These are phyloP conservation scores for Thalassophryne amazonica DNA, from an alignment of 2,797 vertebrate species.

Conservation along the genomic window DNA sequence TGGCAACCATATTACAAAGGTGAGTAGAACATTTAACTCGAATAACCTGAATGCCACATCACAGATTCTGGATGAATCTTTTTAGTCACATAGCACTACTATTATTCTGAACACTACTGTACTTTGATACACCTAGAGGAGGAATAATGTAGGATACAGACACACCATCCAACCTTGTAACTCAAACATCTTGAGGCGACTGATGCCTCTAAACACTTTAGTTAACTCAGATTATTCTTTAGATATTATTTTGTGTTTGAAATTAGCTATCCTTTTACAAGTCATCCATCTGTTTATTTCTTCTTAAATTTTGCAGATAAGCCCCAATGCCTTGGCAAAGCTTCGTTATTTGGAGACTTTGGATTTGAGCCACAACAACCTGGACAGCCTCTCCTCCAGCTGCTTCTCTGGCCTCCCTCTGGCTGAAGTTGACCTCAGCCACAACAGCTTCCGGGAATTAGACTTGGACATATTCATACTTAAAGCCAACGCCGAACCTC, in stretches of 20 bases:
- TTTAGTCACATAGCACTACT: no score
- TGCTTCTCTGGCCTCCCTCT: constrained; percentile 88
- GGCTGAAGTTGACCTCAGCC: constrained; percentile 89
- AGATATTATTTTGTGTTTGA: background rate
- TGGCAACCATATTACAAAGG: constrained; percentile 84
- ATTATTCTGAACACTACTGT: no score
- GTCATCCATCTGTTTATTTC: background rate
- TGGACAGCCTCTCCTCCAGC: constrained; percentile 78
- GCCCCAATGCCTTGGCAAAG: constrained; percentile 84
- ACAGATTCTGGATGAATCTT: no score
- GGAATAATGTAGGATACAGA: no score
- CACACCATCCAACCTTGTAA: no score
- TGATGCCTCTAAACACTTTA: no score
- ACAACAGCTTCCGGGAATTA: constrained; percentile 86
- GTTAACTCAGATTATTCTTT: no score
- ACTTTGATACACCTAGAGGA: no score
- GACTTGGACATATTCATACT: constrained; percentile 79
- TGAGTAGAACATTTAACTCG: constrained; percentile 54
- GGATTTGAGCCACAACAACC: constrained; percentile 90
- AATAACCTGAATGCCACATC: no score
- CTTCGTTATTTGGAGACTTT: constrained; percentile 93
- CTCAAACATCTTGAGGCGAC: no score
- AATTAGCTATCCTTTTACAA: background rate
- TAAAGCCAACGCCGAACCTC: constrained; percentile 80
- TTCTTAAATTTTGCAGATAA: constrained; percentile 61